Base-by-base conservation (phyloP, 1,140 invertebrate genomes). In the Microplitis demolitor region DNA sequence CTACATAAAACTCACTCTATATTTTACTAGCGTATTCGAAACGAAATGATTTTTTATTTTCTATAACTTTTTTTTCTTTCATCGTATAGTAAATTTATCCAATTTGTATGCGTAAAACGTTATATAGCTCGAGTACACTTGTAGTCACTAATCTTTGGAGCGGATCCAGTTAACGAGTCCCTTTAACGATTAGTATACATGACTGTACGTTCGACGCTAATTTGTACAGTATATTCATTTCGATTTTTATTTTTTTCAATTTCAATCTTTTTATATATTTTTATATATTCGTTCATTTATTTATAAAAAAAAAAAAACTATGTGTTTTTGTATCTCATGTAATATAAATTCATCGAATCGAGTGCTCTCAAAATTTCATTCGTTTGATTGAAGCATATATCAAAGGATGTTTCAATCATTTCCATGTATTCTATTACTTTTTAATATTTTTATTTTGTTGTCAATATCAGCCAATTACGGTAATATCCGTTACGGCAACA, bases 111-210 rank as follows among this genome's bases (percentile, higher is more conserved):
- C 16, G 37, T 11, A 6, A 14, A 31, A 16, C 35, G 39, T 45
- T 8, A 45, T 45, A 45, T 3, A 45, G 39, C 39, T 11, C 39
- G 4, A 45, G 39, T 16, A 34, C n/a, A 62, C 58, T 61, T 39
- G 53, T 70, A 33, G 60, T 56, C 45, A 70, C 68, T 70, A 62
- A 70, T 70, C 60, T 51, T 50, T 24, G 24, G 31, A 16, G 39
- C 68, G 45, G 13, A 51, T 9, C 24, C 31, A 33, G 56, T 70
- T 70, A 70, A 70, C 68, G 68, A 70, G 58, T 34, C 50, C 68
- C 45, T 34, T 51, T 62, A 70, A 62, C 68, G 68, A 62, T 60
- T 53, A 70, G 60, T 70, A 60, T 37, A 31, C 14, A 31, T 31
- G 24, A 54, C 53, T n/a, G 54, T 58, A 5, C 54, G 51, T 58